Evolutionary conservation across 2,888 invertebrate species (phyloP).

Genomic region (Gortyna flavago): DNA sequence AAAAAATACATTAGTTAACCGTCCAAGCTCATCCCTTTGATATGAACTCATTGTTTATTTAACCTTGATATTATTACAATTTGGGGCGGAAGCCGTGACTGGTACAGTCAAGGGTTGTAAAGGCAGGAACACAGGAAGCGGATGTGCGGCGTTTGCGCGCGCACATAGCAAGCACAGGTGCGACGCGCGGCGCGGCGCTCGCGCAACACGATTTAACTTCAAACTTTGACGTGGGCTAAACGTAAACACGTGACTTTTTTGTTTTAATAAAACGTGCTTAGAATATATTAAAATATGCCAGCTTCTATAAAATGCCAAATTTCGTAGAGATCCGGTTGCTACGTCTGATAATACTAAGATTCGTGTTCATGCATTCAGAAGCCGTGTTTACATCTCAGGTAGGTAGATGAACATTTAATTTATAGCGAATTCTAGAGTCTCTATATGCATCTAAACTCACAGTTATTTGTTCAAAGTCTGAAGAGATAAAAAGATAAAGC

Average conservation of each 20-base stretch:
- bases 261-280: slow-evolving; percentile 33
- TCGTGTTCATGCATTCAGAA: slow-evolving; percentile 16
- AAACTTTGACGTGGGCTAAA: slow-evolving; percentile 72
- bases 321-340: slow-evolving; percentile 48
- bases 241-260: slow-evolving; percentile 69
- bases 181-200: slow-evolving; percentile 59
- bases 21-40: slow-evolving; percentile 31
- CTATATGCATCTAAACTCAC: slow-evolving; percentile 1
- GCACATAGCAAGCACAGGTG: slow-evolving; percentile 68
- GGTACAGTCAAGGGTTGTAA: slow-evolving; percentile 72
- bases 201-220: slow-evolving; percentile 70
- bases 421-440: not conserved
- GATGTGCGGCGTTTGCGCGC: slow-evolving; percentile 78
- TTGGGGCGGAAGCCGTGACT: slow-evolving; percentile 73
- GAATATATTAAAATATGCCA: slow-evolving; percentile 41
- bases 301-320: slow-evolving; percentile 25
- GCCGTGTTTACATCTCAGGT: not conserved
- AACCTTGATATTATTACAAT: slow-evolving; percentile 61
- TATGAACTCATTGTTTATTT: slow-evolving; percentile 58
- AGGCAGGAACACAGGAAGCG: slow-evolving; percentile 86
- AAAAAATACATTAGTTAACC: slow-evolving; percentile 32
- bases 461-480: slow-evolving; percentile 24
- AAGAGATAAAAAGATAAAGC: slow-evolving; percentile 36
- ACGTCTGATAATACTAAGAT: not conserved
- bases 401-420: slow-evolving; percentile 10